Percentiles rank a stretch among this genome's conserved stretches.
phyloP scores from a whole-genome alignment of 2,797 vertebrate species.

The Pterois miles region DNA sequence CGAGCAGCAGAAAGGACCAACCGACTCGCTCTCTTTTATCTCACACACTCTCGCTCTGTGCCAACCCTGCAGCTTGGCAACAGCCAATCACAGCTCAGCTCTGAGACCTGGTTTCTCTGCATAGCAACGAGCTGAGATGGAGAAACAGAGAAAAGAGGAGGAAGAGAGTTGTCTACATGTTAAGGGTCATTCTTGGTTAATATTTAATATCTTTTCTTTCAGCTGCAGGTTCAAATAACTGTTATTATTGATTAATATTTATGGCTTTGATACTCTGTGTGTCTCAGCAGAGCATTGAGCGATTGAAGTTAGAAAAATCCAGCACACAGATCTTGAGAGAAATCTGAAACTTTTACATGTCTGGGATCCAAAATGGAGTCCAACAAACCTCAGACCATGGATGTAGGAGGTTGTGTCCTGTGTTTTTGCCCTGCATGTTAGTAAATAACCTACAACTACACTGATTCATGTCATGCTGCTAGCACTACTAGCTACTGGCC shows the following conservation, averaged over 20 bases:
- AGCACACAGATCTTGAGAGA: no score
- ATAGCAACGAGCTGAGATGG: conserved; percentile 58
- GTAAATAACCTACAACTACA: no score
- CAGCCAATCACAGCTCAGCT: conserved; percentile 69
- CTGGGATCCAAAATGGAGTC: no score
- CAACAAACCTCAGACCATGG: no score
- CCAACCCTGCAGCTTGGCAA: conserved; percentile 57
- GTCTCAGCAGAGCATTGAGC: no score
- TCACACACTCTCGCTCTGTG: conserved; percentile 24
- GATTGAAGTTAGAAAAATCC: no score
- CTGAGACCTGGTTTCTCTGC: conserved; percentile 48
- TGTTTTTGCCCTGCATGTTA: no score
- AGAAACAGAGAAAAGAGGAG: background rate
- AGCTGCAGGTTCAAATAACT: background rate
- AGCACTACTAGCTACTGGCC: no score
- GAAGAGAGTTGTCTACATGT: background rate
- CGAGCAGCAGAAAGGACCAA: conserved; percentile 26
- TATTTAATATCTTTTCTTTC: background rate
- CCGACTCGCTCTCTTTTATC: conserved; percentile 43
- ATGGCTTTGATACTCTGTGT: no score
- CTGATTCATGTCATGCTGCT: no score
- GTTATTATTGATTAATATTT: background rate
- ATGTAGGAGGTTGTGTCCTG: no score
- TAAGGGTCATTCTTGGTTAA: background rate
- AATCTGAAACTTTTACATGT: no score